Base-by-base conservation (phyloP, 2,797 vertebrate genomes). In the Enteromius fasciolatus region DNA sequence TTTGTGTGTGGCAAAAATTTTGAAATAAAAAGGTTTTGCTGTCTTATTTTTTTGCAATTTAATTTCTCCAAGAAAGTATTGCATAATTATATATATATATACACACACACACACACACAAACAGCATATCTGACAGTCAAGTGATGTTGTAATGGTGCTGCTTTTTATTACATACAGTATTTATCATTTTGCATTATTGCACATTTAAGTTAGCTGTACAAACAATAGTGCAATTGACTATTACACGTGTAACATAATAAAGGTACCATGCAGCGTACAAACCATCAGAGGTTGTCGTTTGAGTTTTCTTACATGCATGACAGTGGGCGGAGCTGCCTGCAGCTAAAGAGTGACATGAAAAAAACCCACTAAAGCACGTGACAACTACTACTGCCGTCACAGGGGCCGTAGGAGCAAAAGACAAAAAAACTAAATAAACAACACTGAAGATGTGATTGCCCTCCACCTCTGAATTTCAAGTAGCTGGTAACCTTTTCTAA, bases 181-280 rank as follows among this genome's bases (percentile, higher is more conserved):
- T 94, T 92, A 94, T 92, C 92, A 89, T 93, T 92, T 90, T 82
- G 81, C 81, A 80, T 94, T 95, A 95, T 95, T 95, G 94, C 94
- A 95, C 95, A 91, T 94, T 91, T 91, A 93, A 91, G 91, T 95
- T 93, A 94, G 92, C 94, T 94, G 90, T 91, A 93, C 92, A 93
- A 91, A 94, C 89, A 92, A 94, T 94, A 95, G 94, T 96, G 95
- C 95, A 94, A 94, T 88, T 86, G 90, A 91, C 90, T 92, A 93
- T 76, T 91, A 93, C 91, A 94, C 86, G 89, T 90, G 86, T 90
- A 84, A 91, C 92, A 92, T 90, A 91, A 89, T 78, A 93, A 92
- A 93, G 83, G 94, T 94, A 95, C 94, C 94, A 93, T 93, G 91
- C 92, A 92, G 90, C 91, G 79, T 93, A 93, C 87, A 93, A 92